These are phyloP conservation scores for Xanthia icteritia DNA, from an alignment of 2,888 invertebrate species.

Conservation along the genomic window DNA sequence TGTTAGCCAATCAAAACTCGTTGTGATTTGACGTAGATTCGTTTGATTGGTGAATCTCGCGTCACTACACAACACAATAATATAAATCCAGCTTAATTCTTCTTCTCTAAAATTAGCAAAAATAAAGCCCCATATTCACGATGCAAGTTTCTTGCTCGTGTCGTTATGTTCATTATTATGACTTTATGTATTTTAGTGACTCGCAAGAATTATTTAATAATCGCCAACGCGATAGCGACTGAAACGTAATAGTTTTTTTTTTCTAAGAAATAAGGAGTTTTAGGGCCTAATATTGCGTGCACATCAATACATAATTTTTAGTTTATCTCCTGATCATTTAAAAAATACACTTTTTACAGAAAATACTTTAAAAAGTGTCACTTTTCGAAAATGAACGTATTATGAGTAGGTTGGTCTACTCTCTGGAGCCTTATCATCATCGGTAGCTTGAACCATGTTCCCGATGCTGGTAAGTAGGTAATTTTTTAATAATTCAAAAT, in stretches of 20 bases:
- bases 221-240: slow-evolving; percentile 52
- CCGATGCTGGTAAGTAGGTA: not conserved
- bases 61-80: too few species aligned
- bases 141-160: too few species aligned
- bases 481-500: not conserved
- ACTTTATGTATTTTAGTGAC: slow-evolving; percentile 15
- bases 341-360: too few species aligned
- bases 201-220: slow-evolving; percentile 29
- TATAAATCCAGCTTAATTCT: too few species aligned
- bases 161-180: not conserved
- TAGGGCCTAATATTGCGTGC: not conserved
- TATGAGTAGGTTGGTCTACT: too few species aligned
- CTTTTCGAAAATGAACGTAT: too few species aligned
- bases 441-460: not conserved
- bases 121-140: too few species aligned
- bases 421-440: not conserved
- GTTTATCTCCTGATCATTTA: not conserved
- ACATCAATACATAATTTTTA: slow-evolving; percentile 16
- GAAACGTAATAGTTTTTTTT: slow-evolving; percentile 27
- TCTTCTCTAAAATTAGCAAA: too few species aligned
- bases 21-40: too few species aligned
- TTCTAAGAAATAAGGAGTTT: slow-evolving; percentile 11
- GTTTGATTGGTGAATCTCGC: too few species aligned
- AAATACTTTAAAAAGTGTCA: not conserved
- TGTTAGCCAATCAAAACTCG: too few species aligned